Evolutionary conservation across 2,113 vertebrate species (phyloP).

Genomic region (Larimichthys crocea): DNA sequence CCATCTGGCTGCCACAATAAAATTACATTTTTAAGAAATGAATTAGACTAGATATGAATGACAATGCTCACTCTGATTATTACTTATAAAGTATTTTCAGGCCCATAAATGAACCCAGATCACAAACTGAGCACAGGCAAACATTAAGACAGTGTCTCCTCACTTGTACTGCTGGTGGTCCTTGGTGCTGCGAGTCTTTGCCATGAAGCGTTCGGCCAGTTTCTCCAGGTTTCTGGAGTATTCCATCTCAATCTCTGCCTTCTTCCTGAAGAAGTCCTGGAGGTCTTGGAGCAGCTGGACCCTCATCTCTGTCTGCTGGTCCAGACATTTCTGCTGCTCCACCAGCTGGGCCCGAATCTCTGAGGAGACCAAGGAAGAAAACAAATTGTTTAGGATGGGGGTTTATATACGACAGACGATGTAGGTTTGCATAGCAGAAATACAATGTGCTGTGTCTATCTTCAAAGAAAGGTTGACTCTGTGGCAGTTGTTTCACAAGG

Average conservation of each 20-base stretch:
- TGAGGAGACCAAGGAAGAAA: conserved; percentile 66
- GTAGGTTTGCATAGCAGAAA: neutral
- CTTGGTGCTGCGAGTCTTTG: conserved; percentile 98
- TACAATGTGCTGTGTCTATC: neutral
- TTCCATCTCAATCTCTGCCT: conserved; percentile 97
- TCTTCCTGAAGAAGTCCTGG: conserved; percentile 99
- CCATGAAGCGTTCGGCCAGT: conserved; percentile 98
- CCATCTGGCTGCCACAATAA: conserved; percentile 10
- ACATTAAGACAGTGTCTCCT: conserved; percentile 46
- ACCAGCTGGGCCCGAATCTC: conserved; percentile 97
- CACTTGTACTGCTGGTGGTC: conserved; percentile 99
- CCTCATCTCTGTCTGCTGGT: conserved; percentile 98
- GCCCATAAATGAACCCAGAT: neutral
- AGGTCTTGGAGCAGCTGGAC: conserved; percentile 98
- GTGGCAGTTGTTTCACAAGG: neutral
- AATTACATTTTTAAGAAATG: conserved; percentile 9
- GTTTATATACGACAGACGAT: too few species aligned
- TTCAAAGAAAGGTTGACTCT: neutral
- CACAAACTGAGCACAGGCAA: neutral
- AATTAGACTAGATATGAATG: conserved; percentile 6
- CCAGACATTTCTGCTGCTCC: conserved; percentile 98
- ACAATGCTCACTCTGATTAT: neutral
- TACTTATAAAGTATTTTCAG: neutral
- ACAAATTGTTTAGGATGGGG: conserved; percentile 32
- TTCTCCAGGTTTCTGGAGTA: conserved; percentile 98